Evolutionary conservation across 2,888 invertebrate species (phyloP), one percentile per base, ranked within the genome.

Genomic region (Bugulina stolonifera): DNA sequence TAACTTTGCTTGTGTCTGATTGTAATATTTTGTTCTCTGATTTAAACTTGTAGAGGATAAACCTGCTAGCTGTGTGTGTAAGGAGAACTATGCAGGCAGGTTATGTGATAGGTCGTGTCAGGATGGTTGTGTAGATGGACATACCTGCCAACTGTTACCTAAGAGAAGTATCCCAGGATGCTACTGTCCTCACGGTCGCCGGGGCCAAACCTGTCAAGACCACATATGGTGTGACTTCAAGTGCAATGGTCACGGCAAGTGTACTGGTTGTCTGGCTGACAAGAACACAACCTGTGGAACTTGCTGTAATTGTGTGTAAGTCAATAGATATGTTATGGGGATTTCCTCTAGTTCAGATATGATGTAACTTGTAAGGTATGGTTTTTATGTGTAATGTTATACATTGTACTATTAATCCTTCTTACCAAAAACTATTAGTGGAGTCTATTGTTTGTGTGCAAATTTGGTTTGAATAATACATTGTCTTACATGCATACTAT

Each of bases 291-390:
- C 14, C 27, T 64, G 64, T n/a, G n/a, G 34, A 5, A 18, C 64
- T 5, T 64, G 64, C 64, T 64, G 64, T 32, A 32, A 27, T 5
- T 64, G 64, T 32, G 14, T 14, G 64, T 64, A 32, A 64, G 14
- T 29, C 64, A 57, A 5, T 57, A 22, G 14, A 10, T 14, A 52
- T 18, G 14, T 52, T 52, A 18, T 52, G n/a, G n/a, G n/a, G n/a
- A n/a, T n/a, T n/a, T n/a, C n/a, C n/a, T n/a, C n/a, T n/a, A n/a
- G n/a, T n/a, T n/a, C n/a, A n/a, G n/a, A n/a, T n/a, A n/a, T n/a
- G n/a, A n/a, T n/a, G n/a, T n/a, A n/a, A n/a, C n/a, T n/a, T n/a
- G n/a, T n/a, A n/a, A n/a, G n/a, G n/a, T n/a, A n/a, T n/a, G n/a
- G n/a, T n/a, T n/a, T n/a, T n/a, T n/a, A n/a, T n/a, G n/a, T n/a